Base-by-base conservation (phyloP, 2,797 vertebrate genomes). In the Anguilla anguilla region DNA sequence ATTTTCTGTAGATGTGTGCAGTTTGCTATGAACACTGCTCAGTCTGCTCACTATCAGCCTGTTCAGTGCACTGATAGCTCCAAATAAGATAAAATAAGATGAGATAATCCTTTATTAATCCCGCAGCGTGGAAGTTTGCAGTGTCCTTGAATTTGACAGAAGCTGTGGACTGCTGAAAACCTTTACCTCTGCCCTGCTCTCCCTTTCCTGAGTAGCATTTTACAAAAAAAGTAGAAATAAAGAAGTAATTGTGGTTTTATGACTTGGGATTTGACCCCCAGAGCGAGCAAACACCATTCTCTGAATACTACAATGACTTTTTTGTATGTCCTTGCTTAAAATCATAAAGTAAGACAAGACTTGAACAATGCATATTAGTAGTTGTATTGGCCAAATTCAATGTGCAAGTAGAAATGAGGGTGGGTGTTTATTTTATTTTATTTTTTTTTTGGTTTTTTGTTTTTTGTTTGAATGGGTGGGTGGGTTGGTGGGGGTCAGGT, bases 291-390 rank as follows among this genome's bases (percentile, higher is more conserved):
- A 74, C 86, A 83, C 87, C 82, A 61, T 84, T 86, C 51, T 84
- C 81, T 84, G 28, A 31, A 72, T 49, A 85, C 86, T 69, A 57
- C 86, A 84, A 85, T 83, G 74, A 72, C 86, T 86, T 59, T 91
- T 90, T 86, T 92, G 87, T 90, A 90, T 87, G 90, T 91, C 89
- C 91, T 91, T 90, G 84, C 89, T 91, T 89, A 89, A 87, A 89
- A 88, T 92, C 85, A 51, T 90, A 89, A 86, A 91, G 90, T 93
- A 90, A 91, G 87, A 90, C 91, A 88, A 92, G 92, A 93, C 92
- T 90, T 91, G 87, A 92, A 90, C 85, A 90, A 91, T 92, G 92
- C 93, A 89, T 92, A 91, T 90, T 86, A 84, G 91, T 90, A 90
- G 86, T 89, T 90, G 88, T 89, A 49, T 86, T 88, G 92, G 91